Base-by-base conservation (phyloP, 2,113 vertebrate genomes). In the Pituophis catenifer region DNA sequence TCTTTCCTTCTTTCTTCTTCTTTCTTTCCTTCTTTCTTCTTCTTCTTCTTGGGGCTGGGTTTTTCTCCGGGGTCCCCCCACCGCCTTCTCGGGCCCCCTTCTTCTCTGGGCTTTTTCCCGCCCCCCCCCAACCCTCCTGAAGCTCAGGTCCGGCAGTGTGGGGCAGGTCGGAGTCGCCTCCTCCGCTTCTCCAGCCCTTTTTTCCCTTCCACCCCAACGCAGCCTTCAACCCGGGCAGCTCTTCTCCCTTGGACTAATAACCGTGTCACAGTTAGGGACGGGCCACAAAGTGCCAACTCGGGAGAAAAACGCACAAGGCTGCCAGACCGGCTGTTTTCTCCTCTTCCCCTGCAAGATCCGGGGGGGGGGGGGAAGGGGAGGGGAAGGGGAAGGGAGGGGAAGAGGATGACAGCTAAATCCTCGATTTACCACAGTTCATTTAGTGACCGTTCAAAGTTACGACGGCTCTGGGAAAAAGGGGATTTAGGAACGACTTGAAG, bases 261-360 rank as follows among this genome's bases (percentile, higher is more conserved):
- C 97, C 97, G 97, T 97, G 97, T 97, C 97, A 97, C 96, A 95
- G 94, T 96, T 94, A 96, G 97, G 97, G 97, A 94, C 93, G 24
- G 96, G 93, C 88, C 57, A 89, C 94, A 97, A 97, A 97, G 93
- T 96, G 95, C 94, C 93, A 89, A 86, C 91, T 91, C 53, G 1
- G 85, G 29, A 33, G 17, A 52, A 26, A n/a, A 24, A 8, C 29
- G 48, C 33, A 38, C 24, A 19, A 8, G 70, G 15, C n/a, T 19
- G 70, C 15, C 70, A 81, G n/a, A 6, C 2, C 0, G n/a, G 13
- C 70, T 59, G 58, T 70, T 70, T 29, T n/a, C 58, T 7, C 23
- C 58, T 9, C 62, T 29, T 29, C 26, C 26, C 59, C 26, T 11
- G 26, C 62, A n/a, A 70, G 62, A n/a, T 12, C 5, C 13, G 6